Percentiles rank a stretch among this genome's conserved stretches.
phyloP scores from a whole-genome alignment of 2,797 vertebrate species.

The Phrynocephalus vlangalii region DNA sequence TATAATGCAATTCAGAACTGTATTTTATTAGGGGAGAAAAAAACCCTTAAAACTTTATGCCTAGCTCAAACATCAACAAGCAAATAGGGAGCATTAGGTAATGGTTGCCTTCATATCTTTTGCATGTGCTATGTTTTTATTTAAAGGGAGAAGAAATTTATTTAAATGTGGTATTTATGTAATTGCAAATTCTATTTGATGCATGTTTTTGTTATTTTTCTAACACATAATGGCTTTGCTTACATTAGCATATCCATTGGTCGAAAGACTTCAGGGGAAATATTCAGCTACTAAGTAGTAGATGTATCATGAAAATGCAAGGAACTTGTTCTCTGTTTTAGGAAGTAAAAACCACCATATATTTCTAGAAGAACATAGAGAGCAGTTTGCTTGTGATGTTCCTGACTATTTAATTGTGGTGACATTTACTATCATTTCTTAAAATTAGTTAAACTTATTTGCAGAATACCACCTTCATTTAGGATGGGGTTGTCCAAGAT shows the following conservation, averaged over 20 bases:
- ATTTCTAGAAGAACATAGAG: constrained; percentile 45
- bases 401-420: neutral
- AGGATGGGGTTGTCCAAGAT: no score
- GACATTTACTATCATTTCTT: neutral
- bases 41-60: constrained; percentile 56
- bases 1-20: constrained; percentile 36
- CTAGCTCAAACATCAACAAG: constrained; percentile 53
- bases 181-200: constrained; percentile 15
- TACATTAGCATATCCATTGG: constrained; percentile 61
- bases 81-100: constrained; percentile 53
- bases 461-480: neutral
- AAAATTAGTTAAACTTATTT: neutral
- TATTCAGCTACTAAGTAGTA: constrained; percentile 51
- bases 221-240: constrained; percentile 57
- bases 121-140: constrained; percentile 54
- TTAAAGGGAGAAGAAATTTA: constrained; percentile 45
- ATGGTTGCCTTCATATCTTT: constrained; percentile 52
- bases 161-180: constrained; percentile 17
- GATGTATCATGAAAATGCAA: constrained; percentile 39
- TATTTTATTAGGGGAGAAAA: constrained; percentile 67
- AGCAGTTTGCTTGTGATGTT: constrained; percentile 35
- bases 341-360: neutral
- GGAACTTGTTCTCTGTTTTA: constrained; percentile 51
- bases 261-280: constrained; percentile 59
- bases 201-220: constrained; percentile 38